Percentiles rank a stretch among this genome's conserved stretches.
Conservation (phyloP, 2,888 invertebrate species). For the Athetis lepigone region DNA sequence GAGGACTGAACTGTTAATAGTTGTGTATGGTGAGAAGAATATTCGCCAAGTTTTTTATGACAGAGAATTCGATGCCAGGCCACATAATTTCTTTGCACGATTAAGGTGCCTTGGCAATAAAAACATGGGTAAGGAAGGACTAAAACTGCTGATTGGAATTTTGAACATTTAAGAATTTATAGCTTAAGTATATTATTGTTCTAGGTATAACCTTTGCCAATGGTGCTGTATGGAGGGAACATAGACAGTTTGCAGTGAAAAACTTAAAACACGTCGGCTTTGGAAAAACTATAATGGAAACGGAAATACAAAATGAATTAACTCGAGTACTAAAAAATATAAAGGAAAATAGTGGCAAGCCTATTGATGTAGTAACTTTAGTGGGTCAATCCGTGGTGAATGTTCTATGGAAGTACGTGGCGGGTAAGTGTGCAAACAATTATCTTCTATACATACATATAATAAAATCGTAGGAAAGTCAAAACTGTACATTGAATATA, state of each 20-base stretch:
- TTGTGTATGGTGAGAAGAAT: constrained; percentile 91
- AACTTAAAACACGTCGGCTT: constrained; percentile 92
- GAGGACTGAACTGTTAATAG: constrained; percentile 91
- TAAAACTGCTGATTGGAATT: background rate
- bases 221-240: constrained; percentile 92
- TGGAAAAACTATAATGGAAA: constrained; percentile 91
- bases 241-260: constrained; percentile 92
- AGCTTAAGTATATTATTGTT: constrained; percentile 14
- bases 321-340: constrained; percentile 86
- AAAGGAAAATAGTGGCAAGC: constrained; percentile 69
- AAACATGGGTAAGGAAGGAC: constrained; percentile 86
- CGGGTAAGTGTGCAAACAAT: constrained; percentile 87
- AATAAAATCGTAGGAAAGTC: too few relatives aligned
- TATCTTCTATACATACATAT: too few relatives aligned
- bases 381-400: constrained; percentile 92
- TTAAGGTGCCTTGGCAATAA: constrained; percentile 92
- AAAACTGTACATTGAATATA: too few relatives aligned
- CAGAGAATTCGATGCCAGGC: constrained; percentile 93
- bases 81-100: constrained; percentile 93
- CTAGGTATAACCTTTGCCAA: constrained; percentile 93
- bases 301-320: constrained; percentile 91
- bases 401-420: constrained; percentile 93
- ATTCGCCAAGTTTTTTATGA: constrained; percentile 91
- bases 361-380: constrained; percentile 87
- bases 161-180: background rate